A percentile compares a stretch with the other conserved stretches of the same genome.
These are phyloP conservation scores for Mus minutoides DNA, from an alignment of 2,797 vertebrate genomes.

Conservation along the genomic window DNA sequence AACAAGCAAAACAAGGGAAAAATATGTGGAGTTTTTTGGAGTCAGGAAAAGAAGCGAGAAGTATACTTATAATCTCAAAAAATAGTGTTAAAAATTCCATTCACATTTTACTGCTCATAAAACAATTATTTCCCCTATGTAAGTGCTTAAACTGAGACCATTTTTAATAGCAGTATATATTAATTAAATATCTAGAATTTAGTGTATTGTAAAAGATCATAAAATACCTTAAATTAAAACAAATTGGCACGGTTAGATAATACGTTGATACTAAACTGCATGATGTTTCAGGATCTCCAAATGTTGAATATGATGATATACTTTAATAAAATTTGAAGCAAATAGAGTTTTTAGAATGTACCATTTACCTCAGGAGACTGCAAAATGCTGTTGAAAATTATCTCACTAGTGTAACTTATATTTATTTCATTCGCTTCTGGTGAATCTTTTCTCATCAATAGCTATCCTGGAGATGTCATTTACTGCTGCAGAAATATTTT, in stretches of 20 bases:
- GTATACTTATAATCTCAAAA: neutral
- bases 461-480: conserved; percentile 1
- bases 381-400: neutral
- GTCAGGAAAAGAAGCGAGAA: no score
- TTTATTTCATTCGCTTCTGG: neutral
- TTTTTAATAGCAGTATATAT: neutral
- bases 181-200: neutral
- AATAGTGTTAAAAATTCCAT: neutral
- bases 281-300: neutral
- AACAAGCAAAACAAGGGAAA: neutral
- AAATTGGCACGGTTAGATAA: neutral
- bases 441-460: accelerated
- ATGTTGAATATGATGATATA: neutral
- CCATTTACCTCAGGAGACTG: neutral
- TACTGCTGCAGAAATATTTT: neutral
- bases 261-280: neutral
- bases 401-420: neutral
- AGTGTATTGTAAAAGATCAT: neutral
- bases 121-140: neutral
- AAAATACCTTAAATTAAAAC: neutral
- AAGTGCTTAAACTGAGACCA: neutral
- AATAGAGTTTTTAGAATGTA: neutral
- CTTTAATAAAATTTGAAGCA: conserved; percentile 30
- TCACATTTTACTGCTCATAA: no score
- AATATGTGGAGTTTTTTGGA: neutral